Conservation (phyloP, 2,888 invertebrate species). For the Sceliomorpha sp. region DNA sequence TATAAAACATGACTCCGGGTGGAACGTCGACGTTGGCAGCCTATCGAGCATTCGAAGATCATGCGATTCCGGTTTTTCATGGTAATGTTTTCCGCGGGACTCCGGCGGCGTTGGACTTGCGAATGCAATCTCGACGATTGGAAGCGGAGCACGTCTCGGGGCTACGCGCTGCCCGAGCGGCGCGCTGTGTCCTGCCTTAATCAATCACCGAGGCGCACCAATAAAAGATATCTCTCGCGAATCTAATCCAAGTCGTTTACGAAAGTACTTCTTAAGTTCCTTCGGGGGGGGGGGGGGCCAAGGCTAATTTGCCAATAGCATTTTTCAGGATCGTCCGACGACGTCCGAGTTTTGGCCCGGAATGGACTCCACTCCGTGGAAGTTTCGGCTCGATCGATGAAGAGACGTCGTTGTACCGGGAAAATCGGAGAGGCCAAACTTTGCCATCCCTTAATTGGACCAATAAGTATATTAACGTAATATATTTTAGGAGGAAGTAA, state of each 20-base stretch:
- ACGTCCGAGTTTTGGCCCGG: not conserved
- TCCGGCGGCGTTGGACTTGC: conserved; percentile 9
- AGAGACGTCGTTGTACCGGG: conserved; percentile 23
- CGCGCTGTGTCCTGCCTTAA: conserved; percentile 10
- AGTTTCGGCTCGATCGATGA: conserved; percentile 46
- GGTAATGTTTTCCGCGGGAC: conserved; percentile 14
- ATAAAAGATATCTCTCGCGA: conserved; percentile 36
- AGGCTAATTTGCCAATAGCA: conserved; percentile 19
- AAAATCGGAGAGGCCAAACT: conserved; percentile 39
- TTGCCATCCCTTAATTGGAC: conserved; percentile 50
- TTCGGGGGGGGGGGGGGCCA: no score
- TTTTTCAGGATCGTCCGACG: conserved; percentile 9
- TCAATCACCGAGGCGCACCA: conserved; percentile 35
- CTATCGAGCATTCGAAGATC: conserved; percentile 13
- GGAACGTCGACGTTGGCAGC: conserved; percentile 5
- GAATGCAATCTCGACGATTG: conserved; percentile 34
- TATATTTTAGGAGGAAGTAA: not conserved
- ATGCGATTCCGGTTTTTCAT: conserved; percentile 22
- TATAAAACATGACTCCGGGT: not conserved
- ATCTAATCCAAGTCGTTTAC: conserved; percentile 45
- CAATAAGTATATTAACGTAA: conserved; percentile 46
- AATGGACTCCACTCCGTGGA: conserved; percentile 28
- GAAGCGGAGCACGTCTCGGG: conserved; percentile 22
- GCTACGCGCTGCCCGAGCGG: conserved; percentile 1
- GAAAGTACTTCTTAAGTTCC: conserved; percentile 35